phyloP scores from a whole-genome alignment of 2,113 vertebrate genomes.

The Anser cygnoides region DNA sequence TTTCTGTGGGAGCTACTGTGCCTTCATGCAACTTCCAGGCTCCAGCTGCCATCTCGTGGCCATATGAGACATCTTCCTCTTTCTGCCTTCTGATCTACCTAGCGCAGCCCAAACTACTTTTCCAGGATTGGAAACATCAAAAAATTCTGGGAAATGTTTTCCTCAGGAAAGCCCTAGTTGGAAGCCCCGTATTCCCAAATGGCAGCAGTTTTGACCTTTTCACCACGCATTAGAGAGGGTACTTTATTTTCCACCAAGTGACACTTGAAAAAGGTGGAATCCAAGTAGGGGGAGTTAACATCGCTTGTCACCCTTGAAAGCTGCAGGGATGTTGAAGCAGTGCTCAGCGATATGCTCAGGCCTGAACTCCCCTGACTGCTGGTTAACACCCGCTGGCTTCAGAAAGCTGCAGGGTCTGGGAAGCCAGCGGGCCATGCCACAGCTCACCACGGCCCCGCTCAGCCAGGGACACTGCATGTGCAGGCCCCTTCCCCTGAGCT shows the following conservation, averaged over 20 bases:
- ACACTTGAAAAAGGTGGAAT: neutral
- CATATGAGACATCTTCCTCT: neutral
- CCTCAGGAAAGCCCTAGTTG: neutral
- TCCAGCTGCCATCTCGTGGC: constrained; percentile 68
- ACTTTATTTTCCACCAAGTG: neutral
- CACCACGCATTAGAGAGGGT: neutral
- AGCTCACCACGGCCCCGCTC: rapidly evolving
- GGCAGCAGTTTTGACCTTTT: neutral
- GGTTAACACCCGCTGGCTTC: neutral
- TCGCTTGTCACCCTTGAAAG: neutral
- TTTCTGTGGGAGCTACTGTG: constrained; percentile 2
- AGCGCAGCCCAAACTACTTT: neutral
- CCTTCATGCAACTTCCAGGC: neutral
- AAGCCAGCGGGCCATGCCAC: neutral
- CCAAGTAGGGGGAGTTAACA: neutral
- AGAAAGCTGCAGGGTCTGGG: neutral
- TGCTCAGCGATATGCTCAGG: neutral
- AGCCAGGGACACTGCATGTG: rapidly evolving
- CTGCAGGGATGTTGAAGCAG: neutral
- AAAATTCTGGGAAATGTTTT: neutral
- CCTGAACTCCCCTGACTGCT: neutral
- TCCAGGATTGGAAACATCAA: neutral
- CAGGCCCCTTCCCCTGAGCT: neutral
- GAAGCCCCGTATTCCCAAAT: neutral
- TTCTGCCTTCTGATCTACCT: neutral